A percentile compares a stretch with the other conserved stretches of the same genome.
Conservation (phyloP, 64 coral and sea anemone species). For the Montipora cactus region DNA sequence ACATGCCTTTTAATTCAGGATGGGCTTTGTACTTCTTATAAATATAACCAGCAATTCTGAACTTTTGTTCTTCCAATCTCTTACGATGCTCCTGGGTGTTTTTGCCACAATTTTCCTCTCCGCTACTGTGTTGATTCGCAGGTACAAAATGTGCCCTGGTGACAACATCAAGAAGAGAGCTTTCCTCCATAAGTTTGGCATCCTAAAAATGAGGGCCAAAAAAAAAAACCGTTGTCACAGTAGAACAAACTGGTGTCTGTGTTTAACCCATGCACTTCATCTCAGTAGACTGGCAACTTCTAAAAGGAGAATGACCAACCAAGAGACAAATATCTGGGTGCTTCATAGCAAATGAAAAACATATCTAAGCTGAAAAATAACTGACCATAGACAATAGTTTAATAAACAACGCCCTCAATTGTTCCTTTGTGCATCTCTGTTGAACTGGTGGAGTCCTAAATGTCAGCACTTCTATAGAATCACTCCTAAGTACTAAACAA, state of each 20-base stretch:
- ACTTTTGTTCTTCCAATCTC: conserved; percentile 6
- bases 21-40: conserved; percentile 74
- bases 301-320: too few species aligned
- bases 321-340: too few species aligned
- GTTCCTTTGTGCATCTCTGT: conserved; percentile 71
- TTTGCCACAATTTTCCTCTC: background rate
- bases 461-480: conserved; percentile 66
- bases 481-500: conserved; percentile 58
- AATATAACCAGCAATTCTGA: conserved; percentile 64
- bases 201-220: conserved; percentile 42
- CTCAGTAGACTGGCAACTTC: too few species aligned
- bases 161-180: conserved; percentile 69
- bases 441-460: conserved; percentile 56
- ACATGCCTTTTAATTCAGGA: conserved; percentile 63
- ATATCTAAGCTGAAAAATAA: background rate
- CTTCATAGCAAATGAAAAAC: background rate
- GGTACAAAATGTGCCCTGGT: conserved; percentile 57
- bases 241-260: too few species aligned
- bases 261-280: too few species aligned
- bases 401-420: conserved; percentile 69
- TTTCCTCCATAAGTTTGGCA: conserved; percentile 76
- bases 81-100: conserved; percentile 4
- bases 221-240: background rate
- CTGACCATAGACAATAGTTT: conserved; percentile 93
- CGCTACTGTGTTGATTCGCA: background rate